Conservation (phyloP, 1,140 invertebrate species). For the Bacillus rossius region DNA sequence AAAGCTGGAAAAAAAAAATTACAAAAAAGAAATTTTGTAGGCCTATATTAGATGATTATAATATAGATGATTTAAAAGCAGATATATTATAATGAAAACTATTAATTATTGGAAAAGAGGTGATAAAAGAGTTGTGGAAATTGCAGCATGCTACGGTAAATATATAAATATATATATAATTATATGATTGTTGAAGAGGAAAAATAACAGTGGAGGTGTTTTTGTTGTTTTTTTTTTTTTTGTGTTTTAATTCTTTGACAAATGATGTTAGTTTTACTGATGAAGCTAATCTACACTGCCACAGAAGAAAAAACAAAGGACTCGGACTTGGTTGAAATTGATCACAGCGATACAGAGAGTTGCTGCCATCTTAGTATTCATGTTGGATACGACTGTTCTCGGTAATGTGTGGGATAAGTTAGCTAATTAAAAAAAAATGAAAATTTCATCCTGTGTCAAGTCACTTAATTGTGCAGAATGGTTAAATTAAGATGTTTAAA, state of each 20-base stretch:
- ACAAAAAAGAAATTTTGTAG: conserved; percentile 10
- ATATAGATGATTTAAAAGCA: conserved; percentile 4
- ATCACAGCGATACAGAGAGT: too few relatives aligned
- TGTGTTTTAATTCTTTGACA: conserved; percentile 2
- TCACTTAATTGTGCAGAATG: too few relatives aligned
- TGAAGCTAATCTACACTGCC: conserved; percentile 14
- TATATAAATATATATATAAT: too few relatives aligned
- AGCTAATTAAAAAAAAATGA: too few relatives aligned
- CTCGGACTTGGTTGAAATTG: too few relatives aligned
- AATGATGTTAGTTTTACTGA: conserved; percentile 4
- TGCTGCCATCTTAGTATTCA: too few relatives aligned
- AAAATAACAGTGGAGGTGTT: conserved; percentile 3
- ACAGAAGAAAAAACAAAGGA: conserved; percentile 7
- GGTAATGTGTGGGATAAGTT: too few relatives aligned
- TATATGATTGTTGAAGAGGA: not conserved
- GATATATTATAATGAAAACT: not conserved
- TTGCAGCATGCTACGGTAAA: too few relatives aligned
- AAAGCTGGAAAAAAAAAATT: not conserved
- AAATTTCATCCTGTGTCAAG: too few relatives aligned
- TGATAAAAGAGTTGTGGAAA: conserved; percentile 1
- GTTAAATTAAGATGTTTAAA: too few relatives aligned
- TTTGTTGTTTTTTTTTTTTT: conserved; percentile 1
- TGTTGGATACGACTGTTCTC: too few relatives aligned
- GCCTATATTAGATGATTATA: conserved; percentile 18
- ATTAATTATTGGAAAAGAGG: conserved; percentile 4